A percentile compares a stretch with the other conserved stretches of the same genome.
Conservation (phyloP, 2,113 vertebrate species). For the Vulpes vulpes region DNA sequence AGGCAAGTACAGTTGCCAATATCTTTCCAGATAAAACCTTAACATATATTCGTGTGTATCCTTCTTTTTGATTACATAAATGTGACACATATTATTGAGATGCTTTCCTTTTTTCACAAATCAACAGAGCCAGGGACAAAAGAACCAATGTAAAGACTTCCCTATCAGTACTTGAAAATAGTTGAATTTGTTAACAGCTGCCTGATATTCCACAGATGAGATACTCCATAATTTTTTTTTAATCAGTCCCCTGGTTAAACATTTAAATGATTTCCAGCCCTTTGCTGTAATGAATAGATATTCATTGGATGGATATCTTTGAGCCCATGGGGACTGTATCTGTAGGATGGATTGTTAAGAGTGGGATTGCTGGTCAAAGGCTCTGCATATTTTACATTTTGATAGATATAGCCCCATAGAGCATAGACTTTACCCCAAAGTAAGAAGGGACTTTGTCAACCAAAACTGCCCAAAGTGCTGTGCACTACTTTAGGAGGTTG, state of each 20-base stretch:
- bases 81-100: not conserved
- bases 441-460: slow-evolving; percentile 31
- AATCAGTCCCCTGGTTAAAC: not conserved
- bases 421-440: not conserved
- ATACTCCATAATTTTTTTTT: not conserved
- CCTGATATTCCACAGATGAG: not conserved
- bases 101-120: not conserved
- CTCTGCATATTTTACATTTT: not conserved
- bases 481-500: not conserved
- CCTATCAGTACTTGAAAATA: not conserved
- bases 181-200: not conserved
- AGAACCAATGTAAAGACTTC: not conserved
- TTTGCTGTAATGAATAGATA: not conserved
- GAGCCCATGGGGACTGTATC: not conserved
- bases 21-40: not conserved
- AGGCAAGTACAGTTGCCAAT: not conserved
- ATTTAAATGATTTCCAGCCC: not conserved
- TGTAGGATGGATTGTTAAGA: not conserved
- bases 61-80: not conserved
- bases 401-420: not conserved
- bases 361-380: not conserved
- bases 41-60: not conserved
- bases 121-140: not conserved
- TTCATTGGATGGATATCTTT: not conserved
- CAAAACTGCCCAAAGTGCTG: not conserved